These are phyloP conservation scores for Leiothrix lutea DNA, from an alignment of 2,113 vertebrate genomes.

Conservation along the genomic window DNA sequence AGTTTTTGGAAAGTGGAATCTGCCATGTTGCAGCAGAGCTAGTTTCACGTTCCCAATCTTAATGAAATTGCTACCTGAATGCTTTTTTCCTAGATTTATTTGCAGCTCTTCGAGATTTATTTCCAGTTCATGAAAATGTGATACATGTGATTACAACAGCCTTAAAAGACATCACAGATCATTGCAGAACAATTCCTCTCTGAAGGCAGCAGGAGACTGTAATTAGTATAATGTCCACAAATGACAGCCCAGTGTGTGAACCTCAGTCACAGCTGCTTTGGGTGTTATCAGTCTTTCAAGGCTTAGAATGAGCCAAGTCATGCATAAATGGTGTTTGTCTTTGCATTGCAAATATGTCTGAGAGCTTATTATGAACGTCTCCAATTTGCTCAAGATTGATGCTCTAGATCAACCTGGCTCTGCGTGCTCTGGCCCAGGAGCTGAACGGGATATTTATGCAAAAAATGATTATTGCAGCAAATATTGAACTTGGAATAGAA, in stretches of 20 bases:
- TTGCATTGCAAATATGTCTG: not conserved
- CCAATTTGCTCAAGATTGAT: not conserved
- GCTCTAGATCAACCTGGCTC: not conserved
- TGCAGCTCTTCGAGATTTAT: not conserved
- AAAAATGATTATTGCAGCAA: not conserved
- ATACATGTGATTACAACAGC: not conserved
- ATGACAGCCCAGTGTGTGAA: not conserved
- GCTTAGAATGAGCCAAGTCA: not conserved
- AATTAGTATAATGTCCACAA: conserved; percentile 13
- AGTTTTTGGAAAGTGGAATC: not conserved
- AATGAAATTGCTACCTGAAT: not conserved
- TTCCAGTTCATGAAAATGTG: not conserved
- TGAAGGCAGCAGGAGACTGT: not conserved
- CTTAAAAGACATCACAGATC: not conserved
- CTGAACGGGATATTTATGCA: not conserved
- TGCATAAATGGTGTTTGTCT: conserved; percentile 4
- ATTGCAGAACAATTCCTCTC: not conserved
- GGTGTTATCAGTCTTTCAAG: not conserved
- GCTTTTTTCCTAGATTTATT: not conserved
- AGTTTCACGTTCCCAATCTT: not conserved
- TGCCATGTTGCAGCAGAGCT: not conserved
- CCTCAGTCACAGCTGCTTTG: conserved; percentile 7
- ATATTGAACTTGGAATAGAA: not conserved
- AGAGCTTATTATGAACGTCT: not conserved
- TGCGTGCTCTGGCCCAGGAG: not conserved